A percentile compares a stretch with the other conserved stretches of the same genome.
These are phyloP conservation scores for Chironomus tepperi DNA, from an alignment of 1,140 invertebrate genomes.

Conservation along the genomic window DNA sequence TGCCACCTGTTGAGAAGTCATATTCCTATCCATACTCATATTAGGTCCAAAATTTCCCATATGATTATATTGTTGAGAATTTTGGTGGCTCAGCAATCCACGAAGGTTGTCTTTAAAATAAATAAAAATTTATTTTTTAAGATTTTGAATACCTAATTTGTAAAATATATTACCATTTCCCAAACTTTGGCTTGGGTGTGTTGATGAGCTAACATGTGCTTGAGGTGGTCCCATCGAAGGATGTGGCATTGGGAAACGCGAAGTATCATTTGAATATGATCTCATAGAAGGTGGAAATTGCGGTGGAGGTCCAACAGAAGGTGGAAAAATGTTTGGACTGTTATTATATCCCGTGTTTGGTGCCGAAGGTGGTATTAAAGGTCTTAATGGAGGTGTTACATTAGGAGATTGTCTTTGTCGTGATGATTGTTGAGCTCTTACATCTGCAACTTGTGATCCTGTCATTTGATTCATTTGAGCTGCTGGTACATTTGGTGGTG, in stretches of 20 bases:
- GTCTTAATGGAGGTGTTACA: constrained; percentile 39
- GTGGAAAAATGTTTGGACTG: constrained; percentile 31
- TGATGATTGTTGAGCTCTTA: constrained; percentile 37
- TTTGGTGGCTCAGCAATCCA: background rate
- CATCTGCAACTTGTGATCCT: constrained; percentile 25
- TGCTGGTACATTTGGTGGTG: background rate
- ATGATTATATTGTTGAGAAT: constrained; percentile 15
- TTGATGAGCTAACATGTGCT: constrained; percentile 38
- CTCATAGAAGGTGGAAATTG: constrained; percentile 36
- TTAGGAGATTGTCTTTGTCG: constrained; percentile 42
- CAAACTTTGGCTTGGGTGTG: constrained; percentile 40
- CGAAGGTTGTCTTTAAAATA: background rate
- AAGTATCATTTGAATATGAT: constrained; percentile 37
- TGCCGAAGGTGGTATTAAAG: constrained; percentile 35
- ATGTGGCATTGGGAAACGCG: constrained; percentile 37
- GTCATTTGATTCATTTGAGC: constrained; percentile 26
- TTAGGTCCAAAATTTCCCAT: background rate
- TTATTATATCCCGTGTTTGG: constrained; percentile 35
- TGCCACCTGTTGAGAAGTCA: background rate
- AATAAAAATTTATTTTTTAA: background rate
- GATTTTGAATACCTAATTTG: background rate
- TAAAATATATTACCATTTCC: constrained; percentile 31
- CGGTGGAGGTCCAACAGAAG: constrained; percentile 31
- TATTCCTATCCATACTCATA: background rate
- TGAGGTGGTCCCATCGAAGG: constrained; percentile 37